phyloP scores from a whole-genome alignment of 1,140 invertebrate species.

The Archivesica marissinica region DNA sequence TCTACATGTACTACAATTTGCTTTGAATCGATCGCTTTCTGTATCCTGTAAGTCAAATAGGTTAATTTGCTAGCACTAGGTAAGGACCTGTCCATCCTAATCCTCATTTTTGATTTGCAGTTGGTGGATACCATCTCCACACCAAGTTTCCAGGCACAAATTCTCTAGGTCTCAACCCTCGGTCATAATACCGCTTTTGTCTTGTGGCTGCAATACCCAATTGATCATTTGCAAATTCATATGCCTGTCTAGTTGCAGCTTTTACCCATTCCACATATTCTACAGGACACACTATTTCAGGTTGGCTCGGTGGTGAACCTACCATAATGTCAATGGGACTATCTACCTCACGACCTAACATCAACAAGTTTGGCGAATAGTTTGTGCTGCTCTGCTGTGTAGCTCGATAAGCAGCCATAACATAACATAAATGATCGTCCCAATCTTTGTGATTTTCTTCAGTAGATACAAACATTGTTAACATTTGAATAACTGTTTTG shows the following conservation, averaged over 20 bases:
- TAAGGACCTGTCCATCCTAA: slow-evolving; percentile 44
- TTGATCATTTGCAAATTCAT: slow-evolving; percentile 11
- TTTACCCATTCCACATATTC: slow-evolving; percentile 53
- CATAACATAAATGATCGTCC: slow-evolving; percentile 69
- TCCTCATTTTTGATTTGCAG: slow-evolving; percentile 39
- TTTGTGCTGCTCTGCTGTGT: slow-evolving; percentile 62
- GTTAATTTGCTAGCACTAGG: slow-evolving; percentile 23
- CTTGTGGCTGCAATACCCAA: slow-evolving; percentile 30
- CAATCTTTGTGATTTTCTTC: slow-evolving; percentile 64
- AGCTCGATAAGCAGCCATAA: slow-evolving; percentile 67
- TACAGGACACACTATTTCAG: slow-evolving; percentile 20
- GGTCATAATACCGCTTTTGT: slow-evolving; percentile 65
- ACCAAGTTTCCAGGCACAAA: slow-evolving; percentile 57
- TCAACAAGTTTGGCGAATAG: slow-evolving; percentile 63
- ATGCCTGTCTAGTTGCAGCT: not conserved
- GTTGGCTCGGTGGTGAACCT: not conserved
- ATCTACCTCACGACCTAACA: slow-evolving; percentile 60
- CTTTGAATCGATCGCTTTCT: not conserved
- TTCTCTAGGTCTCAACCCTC: slow-evolving; percentile 53
- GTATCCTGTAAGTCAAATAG: slow-evolving; percentile 32
- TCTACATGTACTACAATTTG: slow-evolving; percentile 64
- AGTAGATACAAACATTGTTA: slow-evolving; percentile 43
- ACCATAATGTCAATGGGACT: slow-evolving; percentile 61
- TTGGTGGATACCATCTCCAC: slow-evolving; percentile 64
- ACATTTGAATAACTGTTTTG: slow-evolving; percentile 69